Conservation (phyloP, 2,888 invertebrate species). For the Acanthosepion lycidas region DNA sequence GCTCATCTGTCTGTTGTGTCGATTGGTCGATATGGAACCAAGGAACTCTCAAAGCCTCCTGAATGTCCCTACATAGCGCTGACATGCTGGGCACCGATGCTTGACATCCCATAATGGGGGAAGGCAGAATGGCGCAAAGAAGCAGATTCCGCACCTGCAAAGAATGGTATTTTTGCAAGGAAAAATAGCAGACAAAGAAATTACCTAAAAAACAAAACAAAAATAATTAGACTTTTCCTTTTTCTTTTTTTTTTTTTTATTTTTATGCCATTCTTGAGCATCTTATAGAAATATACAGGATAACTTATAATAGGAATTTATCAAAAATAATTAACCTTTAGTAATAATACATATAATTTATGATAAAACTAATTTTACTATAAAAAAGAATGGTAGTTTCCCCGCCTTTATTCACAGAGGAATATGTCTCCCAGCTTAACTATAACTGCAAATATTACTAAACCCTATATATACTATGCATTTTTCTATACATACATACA, state of each 20-base stretch:
- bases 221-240: neutral
- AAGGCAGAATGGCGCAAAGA: slow-evolving; percentile 33
- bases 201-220: neutral
- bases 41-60: slow-evolving; percentile 21
- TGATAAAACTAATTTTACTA: no score
- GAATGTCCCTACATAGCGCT: neutral
- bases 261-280: neutral
- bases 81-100: neutral
- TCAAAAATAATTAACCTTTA: no score
- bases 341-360: no score
- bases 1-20: neutral
- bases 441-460: no score
- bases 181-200: neutral
- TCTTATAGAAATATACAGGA: no score
- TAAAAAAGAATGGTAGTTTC: no score
- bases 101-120: slow-evolving; percentile 22
- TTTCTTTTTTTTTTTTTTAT: neutral
- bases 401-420: no score
- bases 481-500: no score
- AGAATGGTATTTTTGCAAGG: slow-evolving; percentile 12
- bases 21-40: neutral
- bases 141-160: slow-evolving; percentile 21
- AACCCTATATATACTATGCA: no score
- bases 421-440: no score
- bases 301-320: no score